Evolutionary conservation across 1,140 invertebrate species (phyloP), one percentile per base, ranked within the genome.

Genomic region (Steinernema khuongi): DNA sequence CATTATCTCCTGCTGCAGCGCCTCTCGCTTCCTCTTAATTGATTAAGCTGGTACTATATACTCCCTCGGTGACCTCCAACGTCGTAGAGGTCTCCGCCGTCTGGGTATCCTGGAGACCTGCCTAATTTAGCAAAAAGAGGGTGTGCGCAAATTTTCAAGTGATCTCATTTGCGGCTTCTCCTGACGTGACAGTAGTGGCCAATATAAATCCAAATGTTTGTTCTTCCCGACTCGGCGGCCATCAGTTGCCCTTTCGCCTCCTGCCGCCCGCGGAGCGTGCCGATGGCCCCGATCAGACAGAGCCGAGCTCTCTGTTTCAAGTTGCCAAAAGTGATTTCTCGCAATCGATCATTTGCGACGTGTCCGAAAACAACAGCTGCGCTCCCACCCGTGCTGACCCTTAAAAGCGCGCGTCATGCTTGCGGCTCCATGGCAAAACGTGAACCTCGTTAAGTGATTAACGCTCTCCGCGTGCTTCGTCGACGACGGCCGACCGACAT

Each of bases 181-280:
- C 36, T 41, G 36, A 41, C 36, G n/a, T 11, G 36, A 41, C 36
- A 41, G 36, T 41, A 22, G 19, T 60, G 50, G 50, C 50, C 50
- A 60, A 60, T 60, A 60, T 60, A 14, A 60, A 41, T 41, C 7
- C 36, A 41, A 17, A 26, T 60, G 50, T 60, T 60, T 60, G 50
- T 26, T 60, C 50, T 60, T 60, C 50, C 4, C 50, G 7, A n/a
- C 36, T 41, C n/a, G n/a, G 36, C 36, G 36, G 7, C 50, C 14
- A 4, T 22, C 50, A 22, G 19, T 11, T 60, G 50, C 19, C 7
- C 50, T 60, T 60, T 60, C 19, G 50, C 11, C n/a, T 60, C 11
- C 2, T 14, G 4, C 22, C 50, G 7, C 50, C 50, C 50, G 36
- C 36, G n/a, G 36, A 41, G 7, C n/a, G 36, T n/a, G 7, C 36